Conservation (phyloP, 1,140 invertebrate genomes). For the Pinna nobilis region DNA sequence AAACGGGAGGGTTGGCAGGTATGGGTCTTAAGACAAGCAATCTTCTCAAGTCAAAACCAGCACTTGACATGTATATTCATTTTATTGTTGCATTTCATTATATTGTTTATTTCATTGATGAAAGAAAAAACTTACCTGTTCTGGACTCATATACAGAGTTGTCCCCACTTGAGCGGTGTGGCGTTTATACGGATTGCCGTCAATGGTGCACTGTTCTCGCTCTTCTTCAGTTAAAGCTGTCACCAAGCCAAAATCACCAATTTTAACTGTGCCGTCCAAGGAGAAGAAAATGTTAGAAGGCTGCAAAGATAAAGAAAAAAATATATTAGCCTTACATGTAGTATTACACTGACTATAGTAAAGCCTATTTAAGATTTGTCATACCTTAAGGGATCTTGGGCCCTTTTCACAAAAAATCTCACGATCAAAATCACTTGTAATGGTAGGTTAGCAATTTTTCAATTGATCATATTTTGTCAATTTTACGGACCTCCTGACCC, state of each 20-base stretch:
- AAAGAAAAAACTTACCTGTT: conserved; percentile 83
- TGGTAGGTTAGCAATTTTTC: too few species aligned
- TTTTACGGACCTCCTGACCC: too few species aligned
- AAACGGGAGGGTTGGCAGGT: too few species aligned
- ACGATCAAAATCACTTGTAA: too few species aligned
- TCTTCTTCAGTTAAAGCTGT: conserved; percentile 84
- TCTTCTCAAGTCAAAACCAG: too few species aligned
- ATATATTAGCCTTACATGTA: too few species aligned
- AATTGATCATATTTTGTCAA: too few species aligned
- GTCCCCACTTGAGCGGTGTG: conserved; percentile 89
- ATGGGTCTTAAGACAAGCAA: too few species aligned
- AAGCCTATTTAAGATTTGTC: too few species aligned
- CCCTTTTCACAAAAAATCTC: too few species aligned
- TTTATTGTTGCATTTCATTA: neutral
- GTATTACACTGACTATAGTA: too few species aligned
- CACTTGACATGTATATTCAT: neutral
- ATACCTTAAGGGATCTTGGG: too few species aligned
- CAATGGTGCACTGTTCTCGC: conserved; percentile 43
- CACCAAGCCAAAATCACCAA: conserved; percentile 97
- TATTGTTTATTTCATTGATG: neutral
- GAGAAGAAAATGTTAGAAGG: conserved; percentile 98
- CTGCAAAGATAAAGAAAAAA: conserved; percentile 74
- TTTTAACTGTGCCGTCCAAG: conserved; percentile 89
- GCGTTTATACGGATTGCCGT: conserved; percentile 48
- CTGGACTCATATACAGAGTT: conserved; percentile 97